These are phyloP conservation scores for Polyodon spathula DNA, from an alignment of 2,113 vertebrate genomes.

Conservation along the genomic window DNA sequence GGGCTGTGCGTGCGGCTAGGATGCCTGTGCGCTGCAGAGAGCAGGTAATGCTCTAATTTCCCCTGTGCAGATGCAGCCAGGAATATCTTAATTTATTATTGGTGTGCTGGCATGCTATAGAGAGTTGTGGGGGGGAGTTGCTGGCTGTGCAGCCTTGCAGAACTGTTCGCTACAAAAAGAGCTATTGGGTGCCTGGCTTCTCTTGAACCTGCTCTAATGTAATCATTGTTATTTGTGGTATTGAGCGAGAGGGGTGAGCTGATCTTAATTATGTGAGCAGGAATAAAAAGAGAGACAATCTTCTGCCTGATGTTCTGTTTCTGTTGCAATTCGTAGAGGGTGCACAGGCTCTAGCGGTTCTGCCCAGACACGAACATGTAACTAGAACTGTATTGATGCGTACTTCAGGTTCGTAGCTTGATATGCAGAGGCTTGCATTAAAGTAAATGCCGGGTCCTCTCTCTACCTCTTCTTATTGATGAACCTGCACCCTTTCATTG, in stretches of 20 bases:
- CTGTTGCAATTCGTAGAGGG: too few relatives aligned
- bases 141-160: slow-evolving; percentile 66
- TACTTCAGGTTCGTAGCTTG: too few relatives aligned
- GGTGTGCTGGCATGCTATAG: slow-evolving; percentile 77
- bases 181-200: slow-evolving; percentile 64
- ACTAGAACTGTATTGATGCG: too few relatives aligned
- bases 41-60: slow-evolving; percentile 83
- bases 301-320: too few relatives aligned
- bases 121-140: slow-evolving; percentile 35
- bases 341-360: too few relatives aligned
- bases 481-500: too few relatives aligned
- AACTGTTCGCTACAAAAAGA: slow-evolving; percentile 62
- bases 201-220: slow-evolving; percentile 58
- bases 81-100: slow-evolving; percentile 88
- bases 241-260: slow-evolving; percentile 61
- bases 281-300: not conserved
- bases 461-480: too few relatives aligned
- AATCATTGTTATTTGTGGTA: slow-evolving; percentile 61
- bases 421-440: too few relatives aligned
- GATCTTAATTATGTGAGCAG: slow-evolving; percentile 71
- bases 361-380: too few relatives aligned
- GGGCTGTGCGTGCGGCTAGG: slow-evolving; percentile 70
- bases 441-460: too few relatives aligned
- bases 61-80: slow-evolving; percentile 79
- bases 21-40: slow-evolving; percentile 73